Evolutionary conservation across 2,888 invertebrate genomes (phyloP).

Genomic region (Cerceris rybyensis): DNA sequence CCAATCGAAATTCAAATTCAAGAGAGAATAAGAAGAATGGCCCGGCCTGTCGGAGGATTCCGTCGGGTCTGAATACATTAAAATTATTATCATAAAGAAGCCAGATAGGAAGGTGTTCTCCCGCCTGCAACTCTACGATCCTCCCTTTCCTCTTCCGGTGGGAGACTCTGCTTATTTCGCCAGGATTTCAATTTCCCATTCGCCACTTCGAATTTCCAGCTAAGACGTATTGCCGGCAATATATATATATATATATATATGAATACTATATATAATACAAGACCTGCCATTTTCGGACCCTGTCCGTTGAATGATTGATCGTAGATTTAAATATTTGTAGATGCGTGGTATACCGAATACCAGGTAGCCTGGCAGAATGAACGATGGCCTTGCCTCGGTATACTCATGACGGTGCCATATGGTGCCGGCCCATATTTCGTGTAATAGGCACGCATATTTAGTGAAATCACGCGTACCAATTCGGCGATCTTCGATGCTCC

Average conservation of each 20-base stretch:
- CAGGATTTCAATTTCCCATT: too few species aligned
- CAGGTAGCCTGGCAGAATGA: conserved; percentile 26
- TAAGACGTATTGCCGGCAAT: too few species aligned
- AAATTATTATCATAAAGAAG: too few species aligned
- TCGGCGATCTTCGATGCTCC: conserved; percentile 11
- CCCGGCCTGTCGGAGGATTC: too few species aligned
- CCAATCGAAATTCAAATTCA: too few species aligned
- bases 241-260: too few species aligned
- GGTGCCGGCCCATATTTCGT: conserved; percentile 43
- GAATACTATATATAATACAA: not conserved
- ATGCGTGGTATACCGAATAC: conserved; percentile 17
- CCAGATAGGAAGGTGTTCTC: not conserved
- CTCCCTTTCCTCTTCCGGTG: too few species aligned
- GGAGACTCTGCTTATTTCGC: too few species aligned
- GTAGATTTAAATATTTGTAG: conserved; percentile 46
- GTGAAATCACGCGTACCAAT: conserved; percentile 28
- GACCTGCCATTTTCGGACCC: not conserved
- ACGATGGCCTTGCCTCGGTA: conserved; percentile 27
- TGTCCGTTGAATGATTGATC: conserved; percentile 38
- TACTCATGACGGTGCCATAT: conserved; percentile 35
- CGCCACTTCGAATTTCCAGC: too few species aligned
- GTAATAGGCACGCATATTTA: conserved; percentile 43
- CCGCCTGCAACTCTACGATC: too few species aligned
- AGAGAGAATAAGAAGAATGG: too few species aligned
- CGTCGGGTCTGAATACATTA: too few species aligned